phyloP scores from a whole-genome alignment of 2,888 invertebrate genomes.

The Leptothorax acervorum region DNA sequence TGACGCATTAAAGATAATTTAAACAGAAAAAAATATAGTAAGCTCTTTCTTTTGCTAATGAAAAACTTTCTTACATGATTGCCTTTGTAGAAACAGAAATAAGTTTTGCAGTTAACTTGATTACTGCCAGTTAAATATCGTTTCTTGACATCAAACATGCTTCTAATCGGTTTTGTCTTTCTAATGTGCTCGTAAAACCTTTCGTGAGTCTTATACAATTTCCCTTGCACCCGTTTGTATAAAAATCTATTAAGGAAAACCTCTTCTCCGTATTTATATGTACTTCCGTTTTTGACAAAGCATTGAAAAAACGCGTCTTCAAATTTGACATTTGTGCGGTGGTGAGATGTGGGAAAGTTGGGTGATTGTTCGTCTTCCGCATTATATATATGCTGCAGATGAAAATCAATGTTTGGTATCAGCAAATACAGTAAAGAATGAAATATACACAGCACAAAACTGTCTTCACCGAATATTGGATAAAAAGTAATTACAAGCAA shows the following conservation, averaged over 20 bases:
- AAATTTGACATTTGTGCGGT: constrained; percentile 59
- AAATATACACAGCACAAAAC: constrained; percentile 5
- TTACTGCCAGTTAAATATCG: constrained; percentile 58
- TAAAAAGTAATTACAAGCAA: constrained; percentile 10
- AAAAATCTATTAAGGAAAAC: constrained; percentile 46
- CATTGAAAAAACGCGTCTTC: constrained; percentile 63
- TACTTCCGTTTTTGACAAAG: constrained; percentile 58
- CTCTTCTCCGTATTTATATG: constrained; percentile 56
- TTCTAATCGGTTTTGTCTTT: constrained; percentile 61
- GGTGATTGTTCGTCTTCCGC: constrained; percentile 67
- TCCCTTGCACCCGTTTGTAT: constrained; percentile 38
- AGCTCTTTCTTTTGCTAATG: not conserved
- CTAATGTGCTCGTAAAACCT: constrained; percentile 57
- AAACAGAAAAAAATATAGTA: not conserved
- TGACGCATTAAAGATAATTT: not conserved
- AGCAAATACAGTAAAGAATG: constrained; percentile 74
- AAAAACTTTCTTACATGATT: constrained; percentile 37
- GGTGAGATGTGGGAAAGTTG: constrained; percentile 60
- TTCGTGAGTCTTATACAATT: constrained; percentile 49
- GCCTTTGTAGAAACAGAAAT: constrained; percentile 30
- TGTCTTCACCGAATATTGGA: not conserved
- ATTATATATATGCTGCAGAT: constrained; percentile 68
- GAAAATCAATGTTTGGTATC: constrained; percentile 70
- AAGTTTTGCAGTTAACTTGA: constrained; percentile 43
- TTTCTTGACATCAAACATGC: constrained; percentile 55